A percentile compares a stretch with the other conserved stretches of the same genome.
Evolutionary conservation across 2,113 vertebrate genomes (phyloP).

Genomic region (Calyptomena viridis): DNA sequence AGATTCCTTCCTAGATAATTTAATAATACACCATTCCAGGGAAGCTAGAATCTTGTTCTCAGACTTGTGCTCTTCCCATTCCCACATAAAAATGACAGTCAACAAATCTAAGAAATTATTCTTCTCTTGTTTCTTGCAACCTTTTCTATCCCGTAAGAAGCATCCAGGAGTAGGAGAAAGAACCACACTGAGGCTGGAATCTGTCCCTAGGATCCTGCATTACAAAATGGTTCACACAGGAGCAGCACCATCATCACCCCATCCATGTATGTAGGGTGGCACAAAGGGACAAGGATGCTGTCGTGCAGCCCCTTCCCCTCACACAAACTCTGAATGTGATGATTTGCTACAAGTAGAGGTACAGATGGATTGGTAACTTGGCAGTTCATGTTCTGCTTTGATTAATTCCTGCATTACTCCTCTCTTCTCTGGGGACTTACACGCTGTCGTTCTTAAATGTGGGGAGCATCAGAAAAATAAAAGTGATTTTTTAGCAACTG

Average conservation of each 20-base stretch:
- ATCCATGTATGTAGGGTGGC: rapidly evolving
- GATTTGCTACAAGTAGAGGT: background rate
- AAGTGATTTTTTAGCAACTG: background rate
- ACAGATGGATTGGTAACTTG: background rate
- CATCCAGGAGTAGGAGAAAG: background rate
- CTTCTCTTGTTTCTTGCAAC: background rate
- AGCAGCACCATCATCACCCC: background rate
- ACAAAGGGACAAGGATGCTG: background rate
- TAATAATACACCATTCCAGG: background rate
- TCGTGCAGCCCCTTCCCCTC: background rate
- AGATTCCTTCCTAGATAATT: background rate
- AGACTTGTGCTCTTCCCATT: background rate
- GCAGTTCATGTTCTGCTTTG: background rate
- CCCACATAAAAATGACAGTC: background rate
- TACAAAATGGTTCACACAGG: background rate
- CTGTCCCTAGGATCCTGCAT: background rate
- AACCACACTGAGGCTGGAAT: background rate
- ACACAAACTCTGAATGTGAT: background rate
- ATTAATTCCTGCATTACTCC: background rate
- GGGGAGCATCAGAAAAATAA: background rate
- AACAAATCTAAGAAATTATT: background rate
- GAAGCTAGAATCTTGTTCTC: background rate
- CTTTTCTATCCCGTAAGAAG: background rate
- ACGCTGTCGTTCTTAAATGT: background rate
- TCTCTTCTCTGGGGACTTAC: background rate